Evolutionary conservation across 1,140 invertebrate genomes (phyloP).

Genomic region (Uloborus diversus): DNA sequence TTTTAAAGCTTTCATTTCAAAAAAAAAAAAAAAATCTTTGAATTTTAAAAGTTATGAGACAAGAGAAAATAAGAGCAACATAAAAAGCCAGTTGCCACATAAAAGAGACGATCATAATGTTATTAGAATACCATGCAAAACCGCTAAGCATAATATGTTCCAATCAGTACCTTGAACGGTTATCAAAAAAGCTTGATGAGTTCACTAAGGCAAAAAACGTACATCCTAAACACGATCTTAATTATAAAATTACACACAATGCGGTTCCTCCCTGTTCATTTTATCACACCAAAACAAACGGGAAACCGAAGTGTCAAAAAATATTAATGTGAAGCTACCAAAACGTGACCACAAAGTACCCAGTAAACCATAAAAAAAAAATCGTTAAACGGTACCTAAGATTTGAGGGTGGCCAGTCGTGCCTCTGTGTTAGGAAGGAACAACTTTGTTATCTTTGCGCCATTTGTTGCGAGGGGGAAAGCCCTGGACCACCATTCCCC

Average conservation of each 20-base stretch:
- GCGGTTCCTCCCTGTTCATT: neutral
- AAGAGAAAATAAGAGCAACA: no score
- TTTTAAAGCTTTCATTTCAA: no score
- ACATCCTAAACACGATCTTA: conserved; percentile 11
- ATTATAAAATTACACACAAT: conserved; percentile 41
- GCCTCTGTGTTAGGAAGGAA: neutral
- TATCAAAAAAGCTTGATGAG: no score
- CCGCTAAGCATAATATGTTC: neutral
- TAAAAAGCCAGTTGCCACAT: no score
- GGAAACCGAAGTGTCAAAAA: neutral
- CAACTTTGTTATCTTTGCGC: conserved; percentile 6
- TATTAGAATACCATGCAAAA: no score
- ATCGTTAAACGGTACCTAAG: neutral
- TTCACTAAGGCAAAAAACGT: no score
- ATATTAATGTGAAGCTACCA: conserved; percentile 4
- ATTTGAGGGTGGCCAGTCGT: neutral
- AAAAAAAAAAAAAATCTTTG: no score
- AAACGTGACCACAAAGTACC: conserved; percentile 45
- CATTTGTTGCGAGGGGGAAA: neutral
- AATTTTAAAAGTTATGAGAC: no score
- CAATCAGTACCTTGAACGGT: conserved; percentile 13
- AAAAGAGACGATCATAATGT: no score
- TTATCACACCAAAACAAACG: conserved; percentile 8
- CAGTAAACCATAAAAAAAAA: conserved; percentile 8
- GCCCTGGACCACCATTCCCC: neutral